Evolutionary conservation across 2,113 vertebrate genomes (phyloP).

Genomic region (Mirza zaza): DNA sequence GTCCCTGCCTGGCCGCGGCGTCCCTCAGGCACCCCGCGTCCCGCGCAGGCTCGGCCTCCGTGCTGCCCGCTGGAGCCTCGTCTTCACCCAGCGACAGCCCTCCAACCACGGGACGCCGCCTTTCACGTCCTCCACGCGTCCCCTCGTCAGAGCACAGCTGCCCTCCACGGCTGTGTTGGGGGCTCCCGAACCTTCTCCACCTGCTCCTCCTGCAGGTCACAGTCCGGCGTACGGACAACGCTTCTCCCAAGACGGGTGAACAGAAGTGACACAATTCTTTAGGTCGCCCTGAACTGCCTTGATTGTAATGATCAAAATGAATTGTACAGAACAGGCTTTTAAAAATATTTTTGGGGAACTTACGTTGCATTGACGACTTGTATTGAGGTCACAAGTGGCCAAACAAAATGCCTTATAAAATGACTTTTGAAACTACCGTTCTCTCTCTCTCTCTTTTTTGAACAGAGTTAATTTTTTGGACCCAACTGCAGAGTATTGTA

Average conservation of each 20-base stretch:
- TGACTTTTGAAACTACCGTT: not conserved
- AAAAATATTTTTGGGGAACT: not conserved
- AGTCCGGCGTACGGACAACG: fast-evolving
- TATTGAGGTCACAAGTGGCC: fast-evolving
- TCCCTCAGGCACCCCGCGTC: fast-evolving
- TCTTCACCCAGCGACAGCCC: not conserved
- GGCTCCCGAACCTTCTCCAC: too few species aligned
- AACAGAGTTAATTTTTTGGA: not conserved
- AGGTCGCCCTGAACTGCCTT: not conserved
- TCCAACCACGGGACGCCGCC: fast-evolving
- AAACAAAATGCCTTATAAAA: not conserved
- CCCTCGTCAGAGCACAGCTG: fast-evolving
- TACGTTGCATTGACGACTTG: not conserved
- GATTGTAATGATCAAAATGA: fast-evolving
- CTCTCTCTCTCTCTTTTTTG: not conserved
- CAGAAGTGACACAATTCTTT: not conserved
- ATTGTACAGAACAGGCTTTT: fast-evolving
- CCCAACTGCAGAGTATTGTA: not conserved
- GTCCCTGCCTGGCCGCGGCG: not conserved
- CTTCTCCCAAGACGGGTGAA: fast-evolving
- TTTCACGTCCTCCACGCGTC: fast-evolving
- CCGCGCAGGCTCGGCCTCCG: not conserved
- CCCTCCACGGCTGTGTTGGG: fast-evolving
- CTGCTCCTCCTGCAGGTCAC: fast-evolving
- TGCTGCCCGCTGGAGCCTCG: not conserved